Percentiles rank a stretch among this genome's conserved stretches.
phyloP scores from a whole-genome alignment of 2,888 invertebrate genomes.

The Cremastinae sp. region DNA sequence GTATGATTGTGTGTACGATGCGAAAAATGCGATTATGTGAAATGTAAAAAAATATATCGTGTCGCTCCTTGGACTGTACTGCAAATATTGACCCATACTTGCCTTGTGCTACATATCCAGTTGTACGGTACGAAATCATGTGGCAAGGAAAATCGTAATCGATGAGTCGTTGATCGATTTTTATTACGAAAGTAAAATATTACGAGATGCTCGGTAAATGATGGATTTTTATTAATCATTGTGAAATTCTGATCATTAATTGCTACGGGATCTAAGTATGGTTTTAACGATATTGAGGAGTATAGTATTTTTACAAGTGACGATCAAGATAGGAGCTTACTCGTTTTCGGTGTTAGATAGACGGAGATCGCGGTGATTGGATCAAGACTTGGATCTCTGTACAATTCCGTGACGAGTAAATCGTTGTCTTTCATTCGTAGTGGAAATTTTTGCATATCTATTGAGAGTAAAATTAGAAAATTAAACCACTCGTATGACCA shows the following conservation, averaged over 20 bases:
- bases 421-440: slow-evolving; percentile 99
- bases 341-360: slow-evolving; percentile 99
- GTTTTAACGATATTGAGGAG: neutral
- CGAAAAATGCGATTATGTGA: slow-evolving; percentile 61
- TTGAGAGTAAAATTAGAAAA: too few relatives aligned
- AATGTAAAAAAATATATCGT: slow-evolving; percentile 8
- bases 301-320: too few relatives aligned
- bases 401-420: slow-evolving; percentile 96
- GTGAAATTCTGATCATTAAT: neutral
- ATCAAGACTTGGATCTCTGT: slow-evolving; percentile 96
- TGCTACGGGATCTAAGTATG: neutral
- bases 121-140: slow-evolving; percentile 78
- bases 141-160: slow-evolving; percentile 73
- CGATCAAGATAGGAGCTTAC: slow-evolving; percentile 83
- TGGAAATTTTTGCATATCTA: slow-evolving; percentile 99
- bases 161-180: slow-evolving; percentile 44
- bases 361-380: slow-evolving; percentile 99
- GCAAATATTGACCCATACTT: slow-evolving; percentile 74
- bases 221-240: too few relatives aligned
- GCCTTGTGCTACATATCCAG: slow-evolving; percentile 79
- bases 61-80: slow-evolving; percentile 43
- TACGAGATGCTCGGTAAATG: too few relatives aligned
- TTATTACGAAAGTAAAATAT: neutral
- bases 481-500: too few relatives aligned
- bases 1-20: slow-evolving; percentile 64